A percentile compares a stretch with the other conserved stretches of the same genome.
These are phyloP conservation scores for Acanthoscelides obtectus DNA, from an alignment of 2,888 invertebrate species.

Conservation along the genomic window DNA sequence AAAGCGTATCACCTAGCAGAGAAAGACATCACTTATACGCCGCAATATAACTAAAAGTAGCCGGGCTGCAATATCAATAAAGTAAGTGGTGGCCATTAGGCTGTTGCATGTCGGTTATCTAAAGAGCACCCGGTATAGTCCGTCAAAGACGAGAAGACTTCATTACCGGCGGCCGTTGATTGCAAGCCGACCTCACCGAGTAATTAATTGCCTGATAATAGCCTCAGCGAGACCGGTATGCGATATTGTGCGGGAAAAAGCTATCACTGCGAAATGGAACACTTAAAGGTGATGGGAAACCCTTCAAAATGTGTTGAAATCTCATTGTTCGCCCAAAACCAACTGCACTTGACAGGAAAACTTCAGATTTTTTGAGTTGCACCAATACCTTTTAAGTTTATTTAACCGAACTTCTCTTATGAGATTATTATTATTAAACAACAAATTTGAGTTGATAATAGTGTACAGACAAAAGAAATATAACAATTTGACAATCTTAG, in stretches of 20 bases:
- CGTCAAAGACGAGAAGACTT: conserved; percentile 32
- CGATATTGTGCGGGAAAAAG: background rate
- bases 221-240: background rate
- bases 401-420: no score
- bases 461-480: no score
- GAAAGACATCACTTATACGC: background rate
- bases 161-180: conserved; percentile 26
- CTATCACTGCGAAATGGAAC: background rate
- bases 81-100: conserved; percentile 36
- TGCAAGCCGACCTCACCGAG: background rate
- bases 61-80: conserved; percentile 33
- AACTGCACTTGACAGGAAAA: no score
- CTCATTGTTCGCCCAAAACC: no score
- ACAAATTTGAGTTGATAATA: no score
- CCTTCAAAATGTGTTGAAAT: no score
- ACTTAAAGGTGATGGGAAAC: no score
- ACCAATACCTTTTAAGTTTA: no score
- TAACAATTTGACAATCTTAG: no score
- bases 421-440: no score
- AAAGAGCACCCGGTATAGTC: conserved; percentile 31
- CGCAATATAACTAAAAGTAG: conserved; percentile 15
- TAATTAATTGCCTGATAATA: background rate
- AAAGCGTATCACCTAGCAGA: conserved; percentile 8
- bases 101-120: conserved; percentile 37
- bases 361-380: no score